A percentile compares a stretch with the other conserved stretches of the same genome.
Evolutionary conservation across 2,113 vertebrate genomes (phyloP).

Genomic region (Actenoides lindsayi): DNA sequence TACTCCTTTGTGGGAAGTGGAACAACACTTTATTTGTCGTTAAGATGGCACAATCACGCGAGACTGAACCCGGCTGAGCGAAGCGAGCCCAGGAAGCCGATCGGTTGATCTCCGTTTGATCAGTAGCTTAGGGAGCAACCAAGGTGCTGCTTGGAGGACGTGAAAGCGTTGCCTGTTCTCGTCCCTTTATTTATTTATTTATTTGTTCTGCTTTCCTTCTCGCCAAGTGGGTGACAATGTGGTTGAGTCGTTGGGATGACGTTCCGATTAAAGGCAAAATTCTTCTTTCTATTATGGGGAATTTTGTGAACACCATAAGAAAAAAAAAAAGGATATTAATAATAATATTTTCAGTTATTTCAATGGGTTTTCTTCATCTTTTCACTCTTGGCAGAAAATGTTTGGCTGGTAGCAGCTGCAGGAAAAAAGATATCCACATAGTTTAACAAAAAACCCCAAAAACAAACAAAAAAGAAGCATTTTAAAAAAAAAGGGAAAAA

Average conservation of each 20-base stretch:
- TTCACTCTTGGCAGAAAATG: too few relatives aligned
- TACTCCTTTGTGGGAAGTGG: constrained; percentile 44
- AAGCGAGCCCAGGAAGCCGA: neutral
- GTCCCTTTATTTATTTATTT: constrained; percentile 67
- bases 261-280: constrained; percentile 46
- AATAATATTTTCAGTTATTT: too few relatives aligned
- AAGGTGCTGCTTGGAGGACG: constrained; percentile 41
- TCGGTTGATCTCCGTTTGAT: neutral
- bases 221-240: constrained; percentile 36
- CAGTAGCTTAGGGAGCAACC: constrained; percentile 33
- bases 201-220: constrained; percentile 14
- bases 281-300: constrained; percentile 63
- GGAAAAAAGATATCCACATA: neutral
- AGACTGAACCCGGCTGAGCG: neutral
- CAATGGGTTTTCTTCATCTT: too few relatives aligned
- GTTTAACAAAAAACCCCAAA: neutral
- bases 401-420: neutral
- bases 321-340: neutral
- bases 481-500: neutral
- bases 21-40: constrained; percentile 26
- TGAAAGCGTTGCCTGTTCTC: constrained; percentile 50
- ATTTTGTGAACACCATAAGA: constrained; percentile 54
- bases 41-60: neutral
- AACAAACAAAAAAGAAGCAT: neutral
- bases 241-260: constrained; percentile 41